phyloP scores from a whole-genome alignment of 2,113 vertebrate genomes.

The Siphamia tubifer region DNA sequence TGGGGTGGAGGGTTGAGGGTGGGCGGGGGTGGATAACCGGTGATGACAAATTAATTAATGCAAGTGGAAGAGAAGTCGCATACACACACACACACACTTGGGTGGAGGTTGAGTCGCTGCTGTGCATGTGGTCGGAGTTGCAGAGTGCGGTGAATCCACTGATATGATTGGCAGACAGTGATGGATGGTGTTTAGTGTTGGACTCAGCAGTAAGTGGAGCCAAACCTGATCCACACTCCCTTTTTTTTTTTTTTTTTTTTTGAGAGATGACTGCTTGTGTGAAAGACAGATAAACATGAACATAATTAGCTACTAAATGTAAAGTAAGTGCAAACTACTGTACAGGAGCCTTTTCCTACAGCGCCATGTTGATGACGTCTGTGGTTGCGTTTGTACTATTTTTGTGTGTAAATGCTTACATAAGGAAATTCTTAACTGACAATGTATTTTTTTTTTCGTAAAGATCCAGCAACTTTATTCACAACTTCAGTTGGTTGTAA shows the following conservation, averaged over 20 bases:
- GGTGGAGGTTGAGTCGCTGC: conserved; percentile 43
- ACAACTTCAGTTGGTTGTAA: no score
- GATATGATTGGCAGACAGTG: conserved; percentile 67
- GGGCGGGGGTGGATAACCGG: conserved; percentile 43
- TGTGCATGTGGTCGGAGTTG: conserved; percentile 34
- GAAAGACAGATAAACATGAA: not conserved
- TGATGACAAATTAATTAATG: conserved; percentile 79
- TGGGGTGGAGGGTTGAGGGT: not conserved
- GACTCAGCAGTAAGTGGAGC: conserved; percentile 59
- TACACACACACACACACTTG: conserved; percentile 9
- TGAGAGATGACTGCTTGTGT: conserved; percentile 16
- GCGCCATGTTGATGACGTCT: no score
- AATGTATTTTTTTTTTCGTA: no score
- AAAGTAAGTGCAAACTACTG: no score
- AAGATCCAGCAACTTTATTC: no score
- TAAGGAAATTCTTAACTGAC: no score
- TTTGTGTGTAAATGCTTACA: no score
- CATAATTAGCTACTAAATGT: not conserved
- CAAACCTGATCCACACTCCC: conserved; percentile 37
- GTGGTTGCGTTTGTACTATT: no score
- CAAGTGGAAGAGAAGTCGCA: conserved; percentile 44
- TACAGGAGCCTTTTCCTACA: no score
- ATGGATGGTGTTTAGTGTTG: conserved; percentile 64
- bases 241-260: no score
- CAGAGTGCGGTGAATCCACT: conserved; percentile 42